Percentiles rank a stretch among this genome's conserved stretches.
phyloP scores from a whole-genome alignment of 2,888 invertebrate genomes.

The Nephrotoma appendiculata region DNA sequence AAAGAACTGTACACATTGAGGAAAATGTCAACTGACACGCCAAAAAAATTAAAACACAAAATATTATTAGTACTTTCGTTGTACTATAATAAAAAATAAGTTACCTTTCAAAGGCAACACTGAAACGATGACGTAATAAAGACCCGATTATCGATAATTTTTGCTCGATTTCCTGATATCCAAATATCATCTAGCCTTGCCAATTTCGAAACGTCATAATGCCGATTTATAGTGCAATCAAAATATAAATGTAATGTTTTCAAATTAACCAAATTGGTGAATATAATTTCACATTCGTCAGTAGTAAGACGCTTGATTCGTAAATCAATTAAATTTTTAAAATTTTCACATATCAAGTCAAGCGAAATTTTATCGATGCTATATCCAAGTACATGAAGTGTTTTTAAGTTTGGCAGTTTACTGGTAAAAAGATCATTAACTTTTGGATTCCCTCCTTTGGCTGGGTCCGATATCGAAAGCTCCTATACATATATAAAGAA shows the following conservation, averaged over 20 bases:
- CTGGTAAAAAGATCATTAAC: neutral
- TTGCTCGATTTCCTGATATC: neutral
- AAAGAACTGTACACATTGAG: too few relatives aligned
- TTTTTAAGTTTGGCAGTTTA: neutral
- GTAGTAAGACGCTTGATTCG: neutral
- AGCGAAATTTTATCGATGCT: neutral
- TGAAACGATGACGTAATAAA: neutral
- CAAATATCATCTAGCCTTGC: neutral
- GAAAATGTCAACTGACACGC: too few relatives aligned
- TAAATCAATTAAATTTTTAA: neutral
- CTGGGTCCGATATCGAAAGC: neutral
- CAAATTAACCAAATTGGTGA: neutral
- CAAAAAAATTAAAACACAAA: too few relatives aligned
- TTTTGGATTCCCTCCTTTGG: neutral
- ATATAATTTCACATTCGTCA: neutral
- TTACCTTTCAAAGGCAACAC: too few relatives aligned
- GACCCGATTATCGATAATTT: neutral
- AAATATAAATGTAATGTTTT: neutral
- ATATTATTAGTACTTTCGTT: too few relatives aligned
- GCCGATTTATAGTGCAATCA: neutral
- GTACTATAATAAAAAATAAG: too few relatives aligned
- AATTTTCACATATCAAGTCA: neutral
- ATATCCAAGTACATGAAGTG: neutral
- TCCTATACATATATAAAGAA: neutral
- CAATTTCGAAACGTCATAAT: neutral